Evolutionary conservation across 2,888 invertebrate genomes (phyloP), one percentile per base, ranked within the genome.

Genomic region (Callyntrura sp.): DNA sequence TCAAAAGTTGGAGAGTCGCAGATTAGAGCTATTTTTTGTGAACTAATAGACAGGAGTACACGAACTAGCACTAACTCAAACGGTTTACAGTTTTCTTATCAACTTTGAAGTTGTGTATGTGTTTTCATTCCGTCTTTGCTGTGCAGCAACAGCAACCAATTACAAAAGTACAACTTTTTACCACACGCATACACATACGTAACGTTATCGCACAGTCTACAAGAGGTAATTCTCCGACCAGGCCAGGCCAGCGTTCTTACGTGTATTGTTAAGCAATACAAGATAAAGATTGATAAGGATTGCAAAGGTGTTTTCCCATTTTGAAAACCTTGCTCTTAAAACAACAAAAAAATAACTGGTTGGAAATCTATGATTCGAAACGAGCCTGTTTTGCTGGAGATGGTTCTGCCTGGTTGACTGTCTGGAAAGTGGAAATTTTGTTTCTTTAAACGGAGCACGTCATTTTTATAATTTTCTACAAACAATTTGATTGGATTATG

Each of bases 41-140:
- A 45, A 45, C 3, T 28, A 65, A 65, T n/a, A 65, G n/a, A n/a
- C 35, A 65, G 23, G 5, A 1, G 12, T 25, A 62, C 62, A 28
- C 8, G 28, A 62, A 65, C 14, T 65, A 65, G 14, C 11, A 65
- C 12, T 65, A 25, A 12, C 14, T 65, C n/a, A 65, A 14, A 12
- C 28, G 6, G n/a, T 8, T 28, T 28, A 35, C 65, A 65, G n/a
- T 14, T 35, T 65, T 65, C 65, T 65, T 65, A 65, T 65, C 65
- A 35, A 28, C 35, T 28, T 8, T 23, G n/a, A 45, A 8, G 5
- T 51, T 51, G n/a, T 51, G n/a, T 51, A 60, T 60, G 60, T 25
- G 12, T 60, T 60, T 25, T 25, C 60, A n/a, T n/a, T n/a, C n/a
- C n/a, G 20, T 60, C 11, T 45, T 45, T 45, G 51, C 14, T 51